Conservation (phyloP, 1,140 invertebrate species). For the Aphelenchoides besseyi region DNA sequence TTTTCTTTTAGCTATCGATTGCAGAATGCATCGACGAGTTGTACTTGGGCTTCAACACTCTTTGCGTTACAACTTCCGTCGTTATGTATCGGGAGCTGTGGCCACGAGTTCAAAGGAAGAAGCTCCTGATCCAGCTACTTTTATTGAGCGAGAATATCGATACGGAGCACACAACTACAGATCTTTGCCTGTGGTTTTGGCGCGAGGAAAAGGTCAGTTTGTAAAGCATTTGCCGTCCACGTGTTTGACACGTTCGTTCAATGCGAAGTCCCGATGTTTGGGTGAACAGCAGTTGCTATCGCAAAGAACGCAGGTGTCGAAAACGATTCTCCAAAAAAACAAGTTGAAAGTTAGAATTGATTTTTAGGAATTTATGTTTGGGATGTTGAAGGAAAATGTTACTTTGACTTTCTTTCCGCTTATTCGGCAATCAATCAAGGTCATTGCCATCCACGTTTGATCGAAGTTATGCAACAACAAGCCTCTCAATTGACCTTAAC, state of each 20-base stretch:
- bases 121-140: too few species aligned
- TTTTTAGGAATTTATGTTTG: conserved; percentile 79
- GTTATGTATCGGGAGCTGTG: too few species aligned
- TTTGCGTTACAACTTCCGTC: too few species aligned
- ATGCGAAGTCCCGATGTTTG: background rate
- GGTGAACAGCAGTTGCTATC: background rate
- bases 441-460: conserved; percentile 91
- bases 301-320: background rate
- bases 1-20: too few species aligned
- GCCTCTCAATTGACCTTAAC: conserved; percentile 73
- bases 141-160: conserved; percentile 47
- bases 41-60: too few species aligned
- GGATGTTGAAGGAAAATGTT: conserved; percentile 90
- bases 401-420: conserved; percentile 91
- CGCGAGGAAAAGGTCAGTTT: conserved; percentile 74
- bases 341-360: background rate
- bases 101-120: too few species aligned
- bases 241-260: background rate
- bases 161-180: conserved; percentile 95
- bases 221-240: background rate
- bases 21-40: too few species aligned
- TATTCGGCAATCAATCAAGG: conserved; percentile 98
- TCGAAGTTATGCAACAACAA: conserved; percentile 75
- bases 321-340: background rate
- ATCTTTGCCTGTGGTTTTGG: conserved; percentile 83